These are phyloP conservation scores for Scaptomyza polygonia DNA, from an alignment of 2,888 invertebrate genomes.

Conservation along the genomic window DNA sequence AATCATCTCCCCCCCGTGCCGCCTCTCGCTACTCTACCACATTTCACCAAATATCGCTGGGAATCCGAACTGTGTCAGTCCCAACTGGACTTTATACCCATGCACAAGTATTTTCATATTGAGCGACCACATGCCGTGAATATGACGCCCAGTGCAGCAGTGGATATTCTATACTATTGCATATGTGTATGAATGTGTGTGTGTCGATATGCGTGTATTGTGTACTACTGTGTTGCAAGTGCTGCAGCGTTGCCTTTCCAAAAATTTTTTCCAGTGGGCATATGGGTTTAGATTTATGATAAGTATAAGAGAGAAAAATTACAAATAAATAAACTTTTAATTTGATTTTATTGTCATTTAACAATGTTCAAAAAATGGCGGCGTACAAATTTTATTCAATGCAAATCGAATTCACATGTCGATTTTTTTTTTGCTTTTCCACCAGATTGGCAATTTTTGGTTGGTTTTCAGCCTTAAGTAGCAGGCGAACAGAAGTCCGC, in stretches of 20 bases:
- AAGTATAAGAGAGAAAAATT: no score
- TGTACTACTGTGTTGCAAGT: constrained; percentile 38
- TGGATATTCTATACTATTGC: constrained; percentile 13
- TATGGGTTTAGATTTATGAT: no score
- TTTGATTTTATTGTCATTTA: no score
- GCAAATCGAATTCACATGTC: no score
- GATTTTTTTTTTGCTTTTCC: no score
- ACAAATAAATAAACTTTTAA: no score
- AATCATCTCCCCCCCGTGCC: neutral
- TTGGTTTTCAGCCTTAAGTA: no score
- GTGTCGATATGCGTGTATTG: constrained; percentile 7
- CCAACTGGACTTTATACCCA: constrained; percentile 36
- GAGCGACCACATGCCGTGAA: constrained; percentile 69
- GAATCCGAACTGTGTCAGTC: constrained; percentile 40
- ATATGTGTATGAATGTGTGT: constrained; percentile 2
- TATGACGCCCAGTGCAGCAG: constrained; percentile 37
- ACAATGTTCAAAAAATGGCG: no score
- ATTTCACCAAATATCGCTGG: constrained; percentile 8
- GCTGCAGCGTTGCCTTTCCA: constrained; percentile 18
- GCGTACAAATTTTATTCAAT: no score
- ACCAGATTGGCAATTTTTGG: no score
- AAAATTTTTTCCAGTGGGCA: constrained; percentile 10
- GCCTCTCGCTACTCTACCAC: neutral
- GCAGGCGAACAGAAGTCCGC: no score
- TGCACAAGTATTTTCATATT: constrained; percentile 61